Percentiles rank a stretch among this genome's conserved stretches.
phyloP scores from a whole-genome alignment of 2,888 invertebrate species.

The Phalera bucephala region DNA sequence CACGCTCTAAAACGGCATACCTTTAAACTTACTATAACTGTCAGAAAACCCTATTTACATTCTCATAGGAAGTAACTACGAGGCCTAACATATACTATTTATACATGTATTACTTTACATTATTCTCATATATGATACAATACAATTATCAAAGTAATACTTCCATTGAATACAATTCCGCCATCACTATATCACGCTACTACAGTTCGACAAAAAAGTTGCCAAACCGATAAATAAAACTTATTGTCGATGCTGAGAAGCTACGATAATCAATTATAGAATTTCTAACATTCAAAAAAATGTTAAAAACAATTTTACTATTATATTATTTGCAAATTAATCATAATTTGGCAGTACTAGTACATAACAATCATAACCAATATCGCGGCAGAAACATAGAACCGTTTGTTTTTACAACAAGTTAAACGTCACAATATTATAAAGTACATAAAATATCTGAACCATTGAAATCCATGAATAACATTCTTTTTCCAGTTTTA shows the following conservation, averaged over 20 bases:
- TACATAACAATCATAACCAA: conserved; percentile 13
- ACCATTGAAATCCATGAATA: too few species aligned
- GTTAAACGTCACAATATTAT: too few species aligned
- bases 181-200: conserved; percentile 17
- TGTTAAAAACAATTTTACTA: conserved; percentile 11
- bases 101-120: conserved; percentile 51
- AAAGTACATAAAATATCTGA: too few species aligned
- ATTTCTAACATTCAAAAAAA: conserved; percentile 16
- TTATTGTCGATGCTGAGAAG: conserved; percentile 30
- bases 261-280: conserved; percentile 2
- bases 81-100: conserved; percentile 38
- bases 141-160: conserved; percentile 63
- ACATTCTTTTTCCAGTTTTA: too few species aligned
- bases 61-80: conserved; percentile 29
- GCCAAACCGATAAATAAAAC: conserved; percentile 17
- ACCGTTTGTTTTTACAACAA: conserved; percentile 6
- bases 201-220: conserved; percentile 14
- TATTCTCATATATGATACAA: conserved; percentile 40
- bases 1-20: conserved; percentile 17
- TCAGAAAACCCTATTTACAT: conserved; percentile 43
- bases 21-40: conserved; percentile 8
- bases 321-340: conserved; percentile 12
- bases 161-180: conserved; percentile 66
- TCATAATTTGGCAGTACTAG: conserved; percentile 17
- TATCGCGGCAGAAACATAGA: conserved; percentile 15